Evolutionary conservation across 2,797 vertebrate genomes (phyloP), one percentile per base, ranked within the genome.

Genomic region (Channa striata): DNA sequence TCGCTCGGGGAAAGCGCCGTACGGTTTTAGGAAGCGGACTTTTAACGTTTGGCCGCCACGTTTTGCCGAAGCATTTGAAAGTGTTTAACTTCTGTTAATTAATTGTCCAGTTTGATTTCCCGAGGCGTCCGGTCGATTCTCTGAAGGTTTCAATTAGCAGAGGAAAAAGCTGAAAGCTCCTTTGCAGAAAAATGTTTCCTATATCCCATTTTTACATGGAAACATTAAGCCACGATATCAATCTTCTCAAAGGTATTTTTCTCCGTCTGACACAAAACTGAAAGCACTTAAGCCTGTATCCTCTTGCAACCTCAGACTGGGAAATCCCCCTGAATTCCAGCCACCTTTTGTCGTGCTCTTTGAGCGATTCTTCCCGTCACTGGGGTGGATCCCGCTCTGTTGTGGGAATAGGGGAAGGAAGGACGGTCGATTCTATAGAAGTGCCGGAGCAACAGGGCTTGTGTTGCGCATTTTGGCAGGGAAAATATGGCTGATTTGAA

Each of bases 251-350:
- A 79, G 74, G 77, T 78, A 71, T 83, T 84, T 83, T 84, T 81
- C 73, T 83, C 43, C 63, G 58, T 66, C 78, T 73, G 82, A 84
- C 65, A 70, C 40, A 48, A 74, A 81, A 77, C 62, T 58, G 40
- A 76, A 83, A 83, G 63, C 76, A 74, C 78, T 86, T 86, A 80
- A 81, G 78, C 85, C 75, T 68, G 72, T 81, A 80, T 90, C 83
- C 88, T 91, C 77, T 88, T 83, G 71, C 80, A 85, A 78, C 80
- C 79, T 81, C 77, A 51, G 66, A 70, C 61, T 80, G 84, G 91
- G 89, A 94, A 93, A 91, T 78, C 83, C 89, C 87, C 91, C 75
- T 48, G 53, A 89, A 91, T 89, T 90, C 88, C 89, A 79, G 42
- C 77, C 81, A 81, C 81, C 85, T 91, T 30, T 90, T 84, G 87